These are phyloP conservation scores for Drosophila nikananu DNA, from an alignment of 1,140 invertebrate species.

Conservation along the genomic window DNA sequence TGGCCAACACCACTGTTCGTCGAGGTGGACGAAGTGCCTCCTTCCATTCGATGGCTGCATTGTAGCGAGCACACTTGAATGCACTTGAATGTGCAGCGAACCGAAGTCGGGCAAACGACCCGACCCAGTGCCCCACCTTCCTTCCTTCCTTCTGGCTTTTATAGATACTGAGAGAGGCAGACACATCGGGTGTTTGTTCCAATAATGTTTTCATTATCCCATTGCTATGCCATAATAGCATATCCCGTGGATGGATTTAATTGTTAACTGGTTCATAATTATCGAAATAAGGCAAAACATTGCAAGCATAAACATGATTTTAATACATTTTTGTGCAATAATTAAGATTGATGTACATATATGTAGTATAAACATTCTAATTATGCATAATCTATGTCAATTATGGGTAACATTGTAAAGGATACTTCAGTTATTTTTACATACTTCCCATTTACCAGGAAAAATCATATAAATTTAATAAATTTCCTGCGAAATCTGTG, in stretches of 20 bases:
- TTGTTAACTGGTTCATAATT: conserved; percentile 13
- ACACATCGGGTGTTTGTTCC: conserved; percentile 30
- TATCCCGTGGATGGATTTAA: conserved; percentile 6
- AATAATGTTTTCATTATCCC: conserved; percentile 56
- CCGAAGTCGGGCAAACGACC: conserved; percentile 48
- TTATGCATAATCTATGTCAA: conserved; percentile 7
- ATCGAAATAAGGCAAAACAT: not conserved
- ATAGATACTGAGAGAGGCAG: not conserved
- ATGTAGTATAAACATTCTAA: not conserved
- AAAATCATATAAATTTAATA: conserved; percentile 15
- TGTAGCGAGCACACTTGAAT: conserved; percentile 61
- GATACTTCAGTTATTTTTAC: not conserved
- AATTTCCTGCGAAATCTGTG: conserved; percentile 51
- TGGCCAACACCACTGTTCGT: conserved; percentile 26
- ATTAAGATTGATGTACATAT: not conserved
- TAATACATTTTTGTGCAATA: not conserved
- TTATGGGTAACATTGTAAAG: not conserved
- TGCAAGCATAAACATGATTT: not conserved
- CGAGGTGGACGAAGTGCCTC: not conserved
- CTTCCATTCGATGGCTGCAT: conserved; percentile 31
- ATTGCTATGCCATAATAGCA: not conserved
- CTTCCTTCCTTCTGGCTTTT: conserved; percentile 3
- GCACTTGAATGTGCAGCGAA: conserved; percentile 73
- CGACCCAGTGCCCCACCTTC: conserved; percentile 31
- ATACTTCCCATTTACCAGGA: not conserved